Evolutionary conservation across 1,140 invertebrate species (phyloP).

Genomic region (Arion vulgaris): DNA sequence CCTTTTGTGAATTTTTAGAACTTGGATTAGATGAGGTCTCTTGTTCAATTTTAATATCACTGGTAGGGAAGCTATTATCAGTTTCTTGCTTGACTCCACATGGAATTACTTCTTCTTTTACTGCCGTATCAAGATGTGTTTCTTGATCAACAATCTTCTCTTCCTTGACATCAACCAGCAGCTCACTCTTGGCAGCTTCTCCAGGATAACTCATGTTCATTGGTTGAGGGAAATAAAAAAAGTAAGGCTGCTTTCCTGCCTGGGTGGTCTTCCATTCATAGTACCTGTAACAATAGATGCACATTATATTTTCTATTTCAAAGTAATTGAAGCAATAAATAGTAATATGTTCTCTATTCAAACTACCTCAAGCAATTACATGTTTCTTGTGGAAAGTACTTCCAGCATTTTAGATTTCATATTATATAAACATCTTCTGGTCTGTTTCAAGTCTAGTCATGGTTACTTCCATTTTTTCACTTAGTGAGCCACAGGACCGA

Average conservation of each 20-base stretch:
- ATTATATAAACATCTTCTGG: too few species aligned
- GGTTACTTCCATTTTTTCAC: too few species aligned
- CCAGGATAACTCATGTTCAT: not conserved
- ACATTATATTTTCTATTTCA: too few species aligned
- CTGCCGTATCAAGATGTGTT: not conserved
- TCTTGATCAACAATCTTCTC: not conserved
- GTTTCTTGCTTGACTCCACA: not conserved
- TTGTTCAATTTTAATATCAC: not conserved
- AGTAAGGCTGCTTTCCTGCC: slow-evolving; percentile 82
- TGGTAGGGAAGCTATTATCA: not conserved
- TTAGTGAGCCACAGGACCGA: too few species aligned
- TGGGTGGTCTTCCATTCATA: slow-evolving; percentile 86
- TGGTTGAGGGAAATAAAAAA: slow-evolving; percentile 79
- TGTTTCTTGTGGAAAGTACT: too few species aligned
- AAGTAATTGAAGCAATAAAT: too few species aligned
- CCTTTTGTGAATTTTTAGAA: too few species aligned
- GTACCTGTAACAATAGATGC: slow-evolving; percentile 73
- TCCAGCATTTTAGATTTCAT: too few species aligned
- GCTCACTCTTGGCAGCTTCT: not conserved
- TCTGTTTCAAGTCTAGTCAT: too few species aligned
- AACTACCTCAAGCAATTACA: too few species aligned
- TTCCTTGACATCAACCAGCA: not conserved
- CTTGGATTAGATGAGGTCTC: not conserved
- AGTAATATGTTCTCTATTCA: too few species aligned
- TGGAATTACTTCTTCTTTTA: not conserved